These are phyloP conservation scores for Eulithis testata DNA, from an alignment of 2,888 invertebrate genomes.

Conservation along the genomic window DNA sequence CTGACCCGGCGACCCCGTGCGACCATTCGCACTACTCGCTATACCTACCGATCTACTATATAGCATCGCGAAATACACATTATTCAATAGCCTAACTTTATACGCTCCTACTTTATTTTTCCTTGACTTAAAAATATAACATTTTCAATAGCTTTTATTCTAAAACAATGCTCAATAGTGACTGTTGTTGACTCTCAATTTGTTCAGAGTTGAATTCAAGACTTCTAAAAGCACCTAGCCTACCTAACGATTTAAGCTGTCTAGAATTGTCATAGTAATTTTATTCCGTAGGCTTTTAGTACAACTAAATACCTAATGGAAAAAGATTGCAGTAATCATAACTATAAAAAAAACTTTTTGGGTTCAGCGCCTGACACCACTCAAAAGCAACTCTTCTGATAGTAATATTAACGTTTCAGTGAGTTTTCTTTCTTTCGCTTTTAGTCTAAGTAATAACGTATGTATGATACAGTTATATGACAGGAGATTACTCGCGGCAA, in stretches of 20 bases:
- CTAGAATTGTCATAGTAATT: no score
- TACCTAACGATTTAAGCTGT: no score
- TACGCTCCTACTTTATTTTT: no score
- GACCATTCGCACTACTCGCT: conserved; percentile 53
- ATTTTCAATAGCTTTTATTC: no score
- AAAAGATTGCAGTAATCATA: no score
- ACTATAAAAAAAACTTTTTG: neutral
- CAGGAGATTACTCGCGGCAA: conserved; percentile 62
- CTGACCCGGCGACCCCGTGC: conserved; percentile 71
- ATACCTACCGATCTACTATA: conserved; percentile 2
- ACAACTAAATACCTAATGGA: no score
- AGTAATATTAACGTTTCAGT: conserved; percentile 7
- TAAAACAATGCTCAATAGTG: no score
- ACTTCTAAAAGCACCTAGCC: no score
- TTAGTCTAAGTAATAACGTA: conserved; percentile 34
- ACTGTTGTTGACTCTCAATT: no score
- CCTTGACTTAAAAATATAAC: no score
- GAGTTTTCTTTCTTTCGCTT: conserved; percentile 10
- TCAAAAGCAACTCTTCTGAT: conserved; percentile 1
- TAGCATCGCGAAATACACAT: conserved; percentile 14
- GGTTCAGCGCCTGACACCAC: conserved; percentile 8
- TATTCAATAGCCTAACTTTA: conserved; percentile 16
- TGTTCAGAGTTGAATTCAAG: no score
- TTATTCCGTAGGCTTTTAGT: no score
- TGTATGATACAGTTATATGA: conserved; percentile 67